These are phyloP conservation scores for Otus sunia DNA, from an alignment of 2,113 vertebrate genomes.

Conservation along the genomic window DNA sequence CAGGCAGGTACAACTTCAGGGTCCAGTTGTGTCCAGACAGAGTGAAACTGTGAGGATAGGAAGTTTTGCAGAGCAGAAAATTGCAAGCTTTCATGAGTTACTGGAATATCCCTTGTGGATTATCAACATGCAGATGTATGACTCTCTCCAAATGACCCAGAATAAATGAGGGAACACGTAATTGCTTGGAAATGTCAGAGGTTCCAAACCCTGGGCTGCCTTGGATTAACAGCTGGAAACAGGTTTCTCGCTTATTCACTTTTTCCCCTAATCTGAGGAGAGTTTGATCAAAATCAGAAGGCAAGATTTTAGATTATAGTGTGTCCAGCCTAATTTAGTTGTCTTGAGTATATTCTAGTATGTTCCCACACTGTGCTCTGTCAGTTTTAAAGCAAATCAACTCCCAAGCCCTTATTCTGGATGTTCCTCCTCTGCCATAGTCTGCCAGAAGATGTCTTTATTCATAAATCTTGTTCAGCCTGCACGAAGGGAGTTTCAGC, in stretches of 20 bases:
- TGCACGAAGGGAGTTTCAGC: background rate
- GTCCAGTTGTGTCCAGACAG: background rate
- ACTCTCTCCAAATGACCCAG: background rate
- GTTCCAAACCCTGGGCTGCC: background rate
- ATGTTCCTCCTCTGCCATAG: background rate
- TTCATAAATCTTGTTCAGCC: background rate
- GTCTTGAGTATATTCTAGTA: background rate
- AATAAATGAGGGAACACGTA: background rate
- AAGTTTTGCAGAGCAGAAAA: background rate
- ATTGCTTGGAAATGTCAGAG: background rate
- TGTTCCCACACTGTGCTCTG: background rate
- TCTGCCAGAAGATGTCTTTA: background rate
- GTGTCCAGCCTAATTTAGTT: background rate
- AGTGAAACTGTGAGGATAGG: background rate
- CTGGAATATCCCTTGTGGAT: background rate
- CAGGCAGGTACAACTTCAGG: background rate
- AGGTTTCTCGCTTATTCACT: background rate
- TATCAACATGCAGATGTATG: background rate
- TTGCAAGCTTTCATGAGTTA: background rate
- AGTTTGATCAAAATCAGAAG: background rate
- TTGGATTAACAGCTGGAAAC: background rate
- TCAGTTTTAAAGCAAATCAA: background rate
- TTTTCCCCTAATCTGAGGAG: background rate
- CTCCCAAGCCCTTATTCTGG: background rate
- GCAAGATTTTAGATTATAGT: too few species aligned